Evolutionary conservation across 2,113 vertebrate species (phyloP), one percentile per base, ranked within the genome.

Genomic region (Raphicerus campestris): DNA sequence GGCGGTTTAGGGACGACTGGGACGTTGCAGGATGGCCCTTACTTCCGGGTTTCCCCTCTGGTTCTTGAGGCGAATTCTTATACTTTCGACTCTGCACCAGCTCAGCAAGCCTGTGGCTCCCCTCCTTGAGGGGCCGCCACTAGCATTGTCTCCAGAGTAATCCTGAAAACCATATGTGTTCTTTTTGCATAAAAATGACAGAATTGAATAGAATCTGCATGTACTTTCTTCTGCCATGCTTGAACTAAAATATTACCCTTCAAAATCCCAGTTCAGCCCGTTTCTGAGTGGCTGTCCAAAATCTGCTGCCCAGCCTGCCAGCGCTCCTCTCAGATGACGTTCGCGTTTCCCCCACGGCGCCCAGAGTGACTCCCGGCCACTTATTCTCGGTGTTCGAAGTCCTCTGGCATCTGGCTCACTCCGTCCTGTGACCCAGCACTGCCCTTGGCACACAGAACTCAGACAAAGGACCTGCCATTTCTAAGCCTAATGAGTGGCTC

Each of bases 231-330:
- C 93, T 90, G 85, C 90, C 82, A 61, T 9, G 58, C 84, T 89
- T 83, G 78, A 94, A 86, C 90, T 94, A 97, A 97, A 98, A 97
- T 93, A 80, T 16, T 47, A 97, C 85, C 85, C 96, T 96, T 96
- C 95, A 92, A 87, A 97, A 93, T 93, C 53, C 53, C 92, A 95
- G 66, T 75, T 96, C 94, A 86, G 85, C 70, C 86, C 53, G 32
- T 60, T 49, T 96, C 35, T 91, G 94, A 97, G 42, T 49, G 82
- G 61, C 56, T 91, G 85, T 89, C 93, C 87, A 86, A 95, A 97
- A 86, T 60, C 90, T 42, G 20, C 24, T 10, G 32, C 49, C 19
- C 13, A 82, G 77, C 45, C 87, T 88, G 95, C 80, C 81, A 8
- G 10, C 7, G 10, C 2, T 6, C 73, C 66, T 81, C n/a, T 77